Base-by-base conservation (phyloP, 2,113 vertebrate genomes). In the Diadophis punctatus region DNA sequence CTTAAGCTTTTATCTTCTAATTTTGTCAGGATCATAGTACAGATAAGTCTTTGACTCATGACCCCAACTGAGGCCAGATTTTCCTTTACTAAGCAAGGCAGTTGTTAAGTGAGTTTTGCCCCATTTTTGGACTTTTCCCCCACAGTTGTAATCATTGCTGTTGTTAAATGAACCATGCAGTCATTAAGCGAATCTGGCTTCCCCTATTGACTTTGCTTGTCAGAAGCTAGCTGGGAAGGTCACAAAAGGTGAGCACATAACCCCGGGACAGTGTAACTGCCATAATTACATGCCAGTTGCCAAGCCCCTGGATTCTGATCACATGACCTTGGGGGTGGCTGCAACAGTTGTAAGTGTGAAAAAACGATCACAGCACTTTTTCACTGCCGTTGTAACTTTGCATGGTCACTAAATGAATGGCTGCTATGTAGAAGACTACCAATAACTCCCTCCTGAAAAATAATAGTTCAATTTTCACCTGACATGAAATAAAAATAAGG, bases 391-490 rank as follows among this genome's bases (percentile, higher is more conserved):
- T 0, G 27, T 63, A 30, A 63, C 60, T 63, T 63, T 1, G 2
- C 7, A 58, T 58, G 56, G 23, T 25, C 56, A 25, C 56, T 58
- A 58, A 58, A 58, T 3, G 11, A 60, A 60, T 60, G 58, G 58
- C 25, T 60, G 58, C 23, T 12, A 63, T 12, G 58, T 60, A 2
- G 10, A 30, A 10, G 58, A 63, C 58, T 27, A 3, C 58, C 9
- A 10, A 27, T 27, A 94, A 93, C 94, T 89, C 34, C 23, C 16
- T 92, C 91, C 94, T 93, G 95, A 91, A 94, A 96, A 43, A 95
- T 94, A 93, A 93, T 6, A 9, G 94, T 43, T 93, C 92, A 94
- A 96, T 96, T 97, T 94, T 96, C 58, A 95, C 90, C 90, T 93
- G 89, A 93, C 87, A 95, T 89, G 23, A 88, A 39, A 96, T 93